Evolutionary conservation across 53 echinoderm and acorn worm genomes (phyloP), one percentile per base, ranked within the genome.

Genomic region (Henricia sp.): DNA sequence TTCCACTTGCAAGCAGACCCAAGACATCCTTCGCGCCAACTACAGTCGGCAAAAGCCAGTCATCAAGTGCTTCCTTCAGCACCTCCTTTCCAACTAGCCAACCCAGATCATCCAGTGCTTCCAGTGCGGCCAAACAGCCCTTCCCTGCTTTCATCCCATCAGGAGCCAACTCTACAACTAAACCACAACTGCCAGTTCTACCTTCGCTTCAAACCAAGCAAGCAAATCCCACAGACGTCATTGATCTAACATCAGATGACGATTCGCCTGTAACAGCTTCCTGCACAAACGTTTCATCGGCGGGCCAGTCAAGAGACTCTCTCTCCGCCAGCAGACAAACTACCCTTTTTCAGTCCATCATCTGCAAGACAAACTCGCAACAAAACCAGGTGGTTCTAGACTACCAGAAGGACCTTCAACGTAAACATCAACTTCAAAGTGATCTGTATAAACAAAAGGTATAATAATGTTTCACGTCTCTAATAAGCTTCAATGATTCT

Each of bases 391-490:
- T 8, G 46, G 20, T 21, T 40, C 63, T 37, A 34, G 80, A 43
- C 9, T 62, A 63, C 20, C 63, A 63, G 63, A 35, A 50, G 5
- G 80, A 80, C 35, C n/a, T 64, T 6, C 50, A 46, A 48, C 80
- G 62, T 13, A 80, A 80, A 23, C 65, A 80, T 64, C 80, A 63
- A 60, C 64, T 80, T 14, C 63, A 63, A 8, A 37, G 80, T 32
- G 80, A 80, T 54, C 70, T 83, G 19, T 68, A 69, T 37, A 69
- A 83, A 39, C 83, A 83, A 36, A 83, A 52, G 70, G 68, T 83
- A n/a, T n/a, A n/a, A n/a, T n/a, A n/a, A n/a, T n/a, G n/a, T n/a
- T n/a, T n/a, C n/a, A n/a, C n/a, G n/a, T n/a, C n/a, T n/a, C n/a
- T n/a, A n/a, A n/a, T n/a, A n/a, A n/a, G n/a, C n/a, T n/a, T n/a